Evolutionary conservation across 2,888 invertebrate genomes (phyloP).

Genomic region (Plagodis pulveraria): DNA sequence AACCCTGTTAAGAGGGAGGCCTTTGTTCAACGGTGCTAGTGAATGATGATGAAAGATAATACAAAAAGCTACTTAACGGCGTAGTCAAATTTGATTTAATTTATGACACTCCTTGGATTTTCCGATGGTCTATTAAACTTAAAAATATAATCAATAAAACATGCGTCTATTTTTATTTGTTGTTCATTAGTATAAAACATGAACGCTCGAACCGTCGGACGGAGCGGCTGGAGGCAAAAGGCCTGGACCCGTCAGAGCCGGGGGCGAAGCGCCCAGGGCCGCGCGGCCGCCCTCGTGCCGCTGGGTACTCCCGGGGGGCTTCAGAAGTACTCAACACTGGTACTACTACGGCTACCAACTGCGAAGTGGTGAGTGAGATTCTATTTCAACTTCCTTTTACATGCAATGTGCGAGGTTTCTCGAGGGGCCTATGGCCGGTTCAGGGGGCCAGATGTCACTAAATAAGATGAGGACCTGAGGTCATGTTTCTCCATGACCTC

Average conservation of each 20-base stretch:
- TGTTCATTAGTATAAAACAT: background rate
- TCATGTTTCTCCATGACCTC: no score
- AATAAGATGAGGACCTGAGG: no score
- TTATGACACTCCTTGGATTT: background rate
- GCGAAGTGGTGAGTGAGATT: constrained; percentile 64
- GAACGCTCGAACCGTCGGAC: constrained; percentile 5
- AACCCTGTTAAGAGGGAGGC: no score
- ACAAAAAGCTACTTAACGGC: no score
- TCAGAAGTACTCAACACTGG: constrained; percentile 68
- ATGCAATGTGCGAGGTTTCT: background rate
- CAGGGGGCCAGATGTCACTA: no score
- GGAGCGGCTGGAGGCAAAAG: constrained; percentile 5
- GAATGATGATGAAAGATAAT: no score
- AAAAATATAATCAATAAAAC: background rate
- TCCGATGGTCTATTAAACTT: background rate
- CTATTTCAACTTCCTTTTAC: background rate
- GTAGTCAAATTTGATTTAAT: no score
- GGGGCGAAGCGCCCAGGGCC: constrained; percentile 5
- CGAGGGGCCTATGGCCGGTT: no score
- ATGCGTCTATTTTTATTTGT: background rate
- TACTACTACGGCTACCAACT: constrained; percentile 60
- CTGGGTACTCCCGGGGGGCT: constrained; percentile 32
- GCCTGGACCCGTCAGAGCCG: background rate
- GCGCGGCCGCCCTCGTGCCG: constrained; percentile 41
- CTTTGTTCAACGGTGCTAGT: no score